Conservation (phyloP, 2,888 invertebrate species). For the Caenorhabditis imperialis region DNA sequence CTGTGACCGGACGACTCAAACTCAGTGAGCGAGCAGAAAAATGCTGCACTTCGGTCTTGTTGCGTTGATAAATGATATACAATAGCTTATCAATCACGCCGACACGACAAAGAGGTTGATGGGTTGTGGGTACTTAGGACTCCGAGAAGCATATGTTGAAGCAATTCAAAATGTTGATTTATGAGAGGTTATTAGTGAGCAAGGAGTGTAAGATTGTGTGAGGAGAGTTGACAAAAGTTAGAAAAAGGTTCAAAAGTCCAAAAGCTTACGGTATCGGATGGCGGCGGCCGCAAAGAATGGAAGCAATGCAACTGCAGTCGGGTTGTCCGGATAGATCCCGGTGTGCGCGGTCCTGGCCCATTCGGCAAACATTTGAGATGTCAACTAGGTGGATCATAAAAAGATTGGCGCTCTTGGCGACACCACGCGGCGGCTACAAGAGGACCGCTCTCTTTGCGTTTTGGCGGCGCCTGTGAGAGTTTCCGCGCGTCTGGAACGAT, state of each 20-base stretch:
- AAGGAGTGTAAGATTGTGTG: neutral
- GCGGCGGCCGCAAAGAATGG: constrained; percentile 58
- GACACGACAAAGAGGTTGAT: constrained; percentile 29
- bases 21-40: constrained; percentile 22
- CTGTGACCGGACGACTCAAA: constrained; percentile 9
- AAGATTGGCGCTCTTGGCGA: constrained; percentile 26
- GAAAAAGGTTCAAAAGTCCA: neutral
- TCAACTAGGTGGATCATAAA: constrained; percentile 44
- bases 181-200: constrained; percentile 28
- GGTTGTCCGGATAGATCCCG: constrained; percentile 54
- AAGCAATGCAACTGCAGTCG: constrained; percentile 56
- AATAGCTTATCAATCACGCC: constrained; percentile 56
- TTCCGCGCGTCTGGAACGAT: constrained; percentile 57
- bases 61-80: constrained; percentile 49
- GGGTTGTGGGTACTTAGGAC: constrained; percentile 8
- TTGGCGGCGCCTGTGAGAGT: constrained; percentile 43
- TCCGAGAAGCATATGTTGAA: constrained; percentile 20
- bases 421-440: constrained; percentile 34
- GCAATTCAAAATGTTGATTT: constrained; percentile 26
- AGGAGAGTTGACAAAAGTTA: neutral
- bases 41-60: constrained; percentile 31
- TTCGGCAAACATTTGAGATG: constrained; percentile 60
- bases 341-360: constrained; percentile 59
- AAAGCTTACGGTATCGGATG: constrained; percentile 50
- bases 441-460: constrained; percentile 27